Evolutionary conservation across 2,797 vertebrate genomes (phyloP).

Genomic region (Rhabdophis nuchalis): DNA sequence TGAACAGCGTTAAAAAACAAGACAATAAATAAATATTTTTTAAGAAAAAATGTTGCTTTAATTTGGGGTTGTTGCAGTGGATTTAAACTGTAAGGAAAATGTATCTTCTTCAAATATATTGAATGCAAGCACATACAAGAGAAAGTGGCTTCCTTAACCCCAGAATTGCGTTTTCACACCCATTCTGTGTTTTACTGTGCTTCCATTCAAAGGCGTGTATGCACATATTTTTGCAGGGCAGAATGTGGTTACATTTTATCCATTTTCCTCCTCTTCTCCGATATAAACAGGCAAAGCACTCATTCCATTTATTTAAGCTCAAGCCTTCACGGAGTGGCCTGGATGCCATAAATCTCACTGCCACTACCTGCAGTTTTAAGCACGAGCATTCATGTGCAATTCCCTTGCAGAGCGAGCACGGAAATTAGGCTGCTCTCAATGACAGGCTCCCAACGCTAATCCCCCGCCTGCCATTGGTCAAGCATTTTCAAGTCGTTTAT

Average conservation of each 20-base stretch:
- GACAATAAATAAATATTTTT: conserved; percentile 3
- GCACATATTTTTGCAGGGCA: conserved; percentile 29
- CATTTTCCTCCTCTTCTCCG: conserved; percentile 10
- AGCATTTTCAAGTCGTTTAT: background rate
- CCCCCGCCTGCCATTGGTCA: conserved; percentile 1
- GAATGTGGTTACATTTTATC: background rate
- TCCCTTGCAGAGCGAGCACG: conserved; percentile 27
- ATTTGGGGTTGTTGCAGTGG: conserved; percentile 17
- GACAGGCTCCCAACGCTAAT: conserved; percentile 50
- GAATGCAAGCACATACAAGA: conserved; percentile 35
- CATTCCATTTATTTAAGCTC: conserved; percentile 42
- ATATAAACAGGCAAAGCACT: conserved; percentile 25
- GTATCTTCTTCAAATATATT: background rate
- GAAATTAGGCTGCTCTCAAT: conserved; percentile 46
- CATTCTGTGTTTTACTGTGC: background rate
- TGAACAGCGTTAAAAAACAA: background rate
- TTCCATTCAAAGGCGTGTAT: conserved; percentile 21
- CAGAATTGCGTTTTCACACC: conserved; percentile 21
- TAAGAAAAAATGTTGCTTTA: background rate
- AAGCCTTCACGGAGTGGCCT: conserved; percentile 6
- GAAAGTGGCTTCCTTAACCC: conserved; percentile 14
- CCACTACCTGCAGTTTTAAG: conserved; percentile 28
- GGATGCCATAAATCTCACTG: conserved; percentile 16
- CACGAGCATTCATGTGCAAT: conserved; percentile 29
- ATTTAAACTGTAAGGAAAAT: conserved; percentile 7